These are phyloP conservation scores for Linnaemya tessellans DNA, from an alignment of 2,888 invertebrate genomes.

Conservation along the genomic window DNA sequence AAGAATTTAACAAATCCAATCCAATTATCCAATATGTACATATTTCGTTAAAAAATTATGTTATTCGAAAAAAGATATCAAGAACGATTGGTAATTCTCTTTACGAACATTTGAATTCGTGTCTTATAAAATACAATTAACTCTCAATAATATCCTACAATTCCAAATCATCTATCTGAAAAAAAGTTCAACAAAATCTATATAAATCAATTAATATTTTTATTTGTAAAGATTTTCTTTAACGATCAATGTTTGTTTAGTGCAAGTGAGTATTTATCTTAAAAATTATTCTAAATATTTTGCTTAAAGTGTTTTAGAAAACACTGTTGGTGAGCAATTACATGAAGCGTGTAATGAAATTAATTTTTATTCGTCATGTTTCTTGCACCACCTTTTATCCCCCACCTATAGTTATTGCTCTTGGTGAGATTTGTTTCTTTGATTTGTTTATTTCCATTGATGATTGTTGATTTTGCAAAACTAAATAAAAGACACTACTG, in stretches of 20 bases:
- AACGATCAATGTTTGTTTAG: not conserved
- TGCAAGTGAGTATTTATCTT: not conserved
- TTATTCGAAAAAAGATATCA: too few relatives aligned
- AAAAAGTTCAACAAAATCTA: too few relatives aligned
- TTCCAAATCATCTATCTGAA: too few relatives aligned
- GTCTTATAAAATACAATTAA: too few relatives aligned
- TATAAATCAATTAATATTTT: not conserved
- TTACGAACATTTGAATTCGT: too few relatives aligned
- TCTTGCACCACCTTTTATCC: too few relatives aligned
- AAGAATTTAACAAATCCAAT: too few relatives aligned
- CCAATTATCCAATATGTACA: too few relatives aligned
- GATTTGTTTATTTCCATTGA: conserved; percentile 23
- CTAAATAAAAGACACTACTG: not conserved
- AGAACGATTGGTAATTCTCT: too few relatives aligned
- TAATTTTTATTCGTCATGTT: conserved; percentile 16
- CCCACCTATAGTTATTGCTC: conserved; percentile 5
- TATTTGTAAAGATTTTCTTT: not conserved
- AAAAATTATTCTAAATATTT: not conserved
- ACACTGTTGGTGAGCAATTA: not conserved
- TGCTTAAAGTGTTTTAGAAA: not conserved
- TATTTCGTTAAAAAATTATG: too few relatives aligned
- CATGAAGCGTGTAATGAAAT: conserved; percentile 35
- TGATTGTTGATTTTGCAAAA: conserved; percentile 60
- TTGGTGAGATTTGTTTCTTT: conserved; percentile 28
- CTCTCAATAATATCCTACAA: too few relatives aligned